Base-by-base conservation (phyloP, 1,140 invertebrate species). In the Pseudoatta argentina region DNA sequence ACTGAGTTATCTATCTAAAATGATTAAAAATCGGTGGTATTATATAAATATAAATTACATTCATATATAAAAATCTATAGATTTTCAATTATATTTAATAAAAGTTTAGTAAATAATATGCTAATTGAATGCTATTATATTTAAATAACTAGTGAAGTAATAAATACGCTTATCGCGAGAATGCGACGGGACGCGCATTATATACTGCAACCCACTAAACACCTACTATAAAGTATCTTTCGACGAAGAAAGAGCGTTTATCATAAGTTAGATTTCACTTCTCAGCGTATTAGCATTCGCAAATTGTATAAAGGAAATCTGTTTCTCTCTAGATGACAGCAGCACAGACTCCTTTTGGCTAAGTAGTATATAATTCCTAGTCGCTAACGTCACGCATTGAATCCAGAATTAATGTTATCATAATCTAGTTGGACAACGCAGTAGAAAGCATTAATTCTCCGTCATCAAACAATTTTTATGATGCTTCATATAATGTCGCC, bases 221-320 rank as follows among this genome's bases (percentile, higher is more conserved):
- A 79, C 77, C 77, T n/a, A 79, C 77, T 44, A 10, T 44, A n/a
- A 57, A 71, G 51, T 71, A 71, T 44, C 69, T 55, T 73, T 73
- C 39, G 69, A 51, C 24, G 55, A 75, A 48, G 55, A 83, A 83
- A 73, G 24, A 44, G 24, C 53, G 66, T 72, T 72, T 72, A 75
- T 61, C n/a, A 63, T 81, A 57, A 81, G 34, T 73, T 34, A 57
- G 34, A 63, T 75, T 73, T 51, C n/a, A 83, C 24, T 83, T 83
- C 39, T 21, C 34, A 34, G 14, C 55, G 55, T 63, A 61, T 69
- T 30, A 75, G n/a, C 39, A 27, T 48, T 61, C 3, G 69, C 39
- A 51, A 51, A 34, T n/a, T 51, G 14, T 69, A 73, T 51, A 55
- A 83, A 48, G 69, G 69, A 83, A 61, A 83, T 83, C 44, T 75